These are phyloP conservation scores for Hypolimnas misippus DNA, from an alignment of 2,888 invertebrate species.

Conservation along the genomic window DNA sequence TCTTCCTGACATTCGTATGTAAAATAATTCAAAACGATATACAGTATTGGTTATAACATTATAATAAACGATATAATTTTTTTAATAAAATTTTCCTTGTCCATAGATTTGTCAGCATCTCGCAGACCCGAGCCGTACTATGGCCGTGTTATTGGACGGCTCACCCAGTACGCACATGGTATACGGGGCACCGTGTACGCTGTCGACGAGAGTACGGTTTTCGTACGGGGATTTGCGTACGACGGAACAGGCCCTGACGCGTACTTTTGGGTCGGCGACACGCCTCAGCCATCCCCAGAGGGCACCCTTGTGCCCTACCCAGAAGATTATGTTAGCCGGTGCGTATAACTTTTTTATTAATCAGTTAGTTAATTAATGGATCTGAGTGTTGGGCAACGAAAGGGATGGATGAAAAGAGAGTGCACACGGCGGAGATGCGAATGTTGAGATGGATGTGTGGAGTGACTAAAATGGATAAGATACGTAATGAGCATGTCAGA, in stretches of 20 bases:
- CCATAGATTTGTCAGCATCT: conserved; percentile 52
- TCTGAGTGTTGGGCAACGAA: too few relatives aligned
- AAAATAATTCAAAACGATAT: too few relatives aligned
- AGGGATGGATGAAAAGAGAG: too few relatives aligned
- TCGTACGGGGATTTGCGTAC: conserved; percentile 93
- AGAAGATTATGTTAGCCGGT: conserved; percentile 92
- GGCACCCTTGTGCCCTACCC: conserved; percentile 94
- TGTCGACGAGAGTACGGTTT: conserved; percentile 94
- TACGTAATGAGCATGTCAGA: too few relatives aligned
- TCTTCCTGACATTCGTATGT: too few relatives aligned
- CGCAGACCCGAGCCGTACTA: conserved; percentile 86
- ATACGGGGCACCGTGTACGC: conserved; percentile 93
- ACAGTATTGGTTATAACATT: too few relatives aligned
- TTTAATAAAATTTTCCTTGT: too few relatives aligned
- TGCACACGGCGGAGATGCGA: too few relatives aligned
- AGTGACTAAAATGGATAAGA: too few relatives aligned
- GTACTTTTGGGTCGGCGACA: conserved; percentile 95
- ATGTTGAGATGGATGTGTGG: too few relatives aligned
- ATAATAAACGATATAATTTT: too few relatives aligned
- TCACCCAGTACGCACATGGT: conserved; percentile 90
- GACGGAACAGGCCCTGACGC: conserved; percentile 95
- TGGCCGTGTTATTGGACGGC: conserved; percentile 89
- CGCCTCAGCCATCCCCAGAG: conserved; percentile 90
- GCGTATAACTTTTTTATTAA: conserved; percentile 56
- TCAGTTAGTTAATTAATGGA: too few relatives aligned